These are phyloP conservation scores for Biston stratarius DNA, from an alignment of 2,888 invertebrate genomes.

Conservation along the genomic window DNA sequence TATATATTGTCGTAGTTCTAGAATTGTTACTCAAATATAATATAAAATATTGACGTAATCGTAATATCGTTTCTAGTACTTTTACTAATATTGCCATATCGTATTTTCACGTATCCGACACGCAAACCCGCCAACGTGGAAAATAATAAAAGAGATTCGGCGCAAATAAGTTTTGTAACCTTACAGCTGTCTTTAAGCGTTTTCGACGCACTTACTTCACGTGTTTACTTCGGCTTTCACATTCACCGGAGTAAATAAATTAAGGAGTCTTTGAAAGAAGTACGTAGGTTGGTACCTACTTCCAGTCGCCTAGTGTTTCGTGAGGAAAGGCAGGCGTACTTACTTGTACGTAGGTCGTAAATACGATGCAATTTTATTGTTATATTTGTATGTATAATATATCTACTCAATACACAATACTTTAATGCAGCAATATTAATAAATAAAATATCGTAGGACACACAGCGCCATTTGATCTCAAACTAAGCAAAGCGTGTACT, in stretches of 20 bases:
- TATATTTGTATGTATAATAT: too few species aligned
- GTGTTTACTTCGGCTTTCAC: slow-evolving; percentile 41
- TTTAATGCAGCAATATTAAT: too few species aligned
- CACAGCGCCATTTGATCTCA: too few species aligned
- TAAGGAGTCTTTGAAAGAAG: slow-evolving; percentile 10
- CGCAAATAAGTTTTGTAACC: slow-evolving; percentile 57
- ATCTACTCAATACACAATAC: too few species aligned
- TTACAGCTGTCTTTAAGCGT: slow-evolving; percentile 43
- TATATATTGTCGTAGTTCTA: too few species aligned
- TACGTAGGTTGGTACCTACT: neutral
- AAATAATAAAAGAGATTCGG: slow-evolving; percentile 60
- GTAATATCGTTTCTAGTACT: too few species aligned
- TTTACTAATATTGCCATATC: slow-evolving; percentile 36
- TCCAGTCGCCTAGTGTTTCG: neutral
- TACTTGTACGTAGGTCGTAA: too few species aligned
- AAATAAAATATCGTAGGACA: too few species aligned
- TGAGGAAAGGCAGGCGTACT: neutral
- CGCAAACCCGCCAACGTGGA: slow-evolving; percentile 47
- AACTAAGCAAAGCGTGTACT: too few species aligned
- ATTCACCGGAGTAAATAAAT: slow-evolving; percentile 41
- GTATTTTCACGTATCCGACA: slow-evolving; percentile 27
- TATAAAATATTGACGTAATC: too few species aligned
- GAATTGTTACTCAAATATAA: too few species aligned
- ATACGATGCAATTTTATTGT: too few species aligned
- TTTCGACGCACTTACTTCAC: slow-evolving; percentile 34